Evolutionary conservation across 1,140 invertebrate species (phyloP).

Genomic region (Melipona quadrifasciata): DNA sequence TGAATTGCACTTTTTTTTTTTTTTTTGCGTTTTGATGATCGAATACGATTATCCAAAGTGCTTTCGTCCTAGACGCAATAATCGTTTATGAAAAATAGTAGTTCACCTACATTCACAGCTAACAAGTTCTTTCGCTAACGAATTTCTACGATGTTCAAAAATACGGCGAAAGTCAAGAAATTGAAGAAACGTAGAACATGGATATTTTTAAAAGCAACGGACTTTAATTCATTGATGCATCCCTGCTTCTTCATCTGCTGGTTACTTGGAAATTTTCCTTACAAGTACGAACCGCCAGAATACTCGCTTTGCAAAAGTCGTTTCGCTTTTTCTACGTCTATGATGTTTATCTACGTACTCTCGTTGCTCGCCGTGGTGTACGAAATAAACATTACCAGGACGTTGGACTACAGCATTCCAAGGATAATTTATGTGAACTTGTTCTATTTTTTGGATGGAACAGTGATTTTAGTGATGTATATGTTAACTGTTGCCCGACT

Average conservation of each 20-base stretch:
- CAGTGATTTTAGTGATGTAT: slow-evolving; percentile 53
- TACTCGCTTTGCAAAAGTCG: slow-evolving; percentile 36
- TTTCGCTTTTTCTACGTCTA: slow-evolving; percentile 44
- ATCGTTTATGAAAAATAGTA: no score
- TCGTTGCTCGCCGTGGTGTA: slow-evolving; percentile 46
- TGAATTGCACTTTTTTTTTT: neutral
- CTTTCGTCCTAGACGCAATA: neutral
- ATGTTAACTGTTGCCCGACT: slow-evolving; percentile 44
- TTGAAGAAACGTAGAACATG: slow-evolving; percentile 43
- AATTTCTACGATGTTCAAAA: slow-evolving; percentile 3
- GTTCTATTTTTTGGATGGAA: slow-evolving; percentile 53
- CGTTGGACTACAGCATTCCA: slow-evolving; percentile 44
- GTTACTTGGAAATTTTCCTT: slow-evolving; percentile 64
- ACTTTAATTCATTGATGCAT: slow-evolving; percentile 62
- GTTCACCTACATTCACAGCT: no score
- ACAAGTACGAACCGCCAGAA: slow-evolving; percentile 19
- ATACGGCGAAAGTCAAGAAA: neutral
- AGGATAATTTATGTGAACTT: slow-evolving; percentile 67
- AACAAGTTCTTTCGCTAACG: neutral
- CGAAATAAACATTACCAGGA: slow-evolving; percentile 45
- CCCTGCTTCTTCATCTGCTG: slow-evolving; percentile 54
- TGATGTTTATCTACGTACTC: slow-evolving; percentile 21
- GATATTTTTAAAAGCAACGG: slow-evolving; percentile 53
- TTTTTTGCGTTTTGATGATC: neutral
- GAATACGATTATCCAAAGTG: neutral